Evolutionary conservation across 30 jellyfish, hydroid and myxozoan species (phyloP), one percentile per base, ranked within the genome.

Genomic region (Calvadosia cruxmelitensis): DNA sequence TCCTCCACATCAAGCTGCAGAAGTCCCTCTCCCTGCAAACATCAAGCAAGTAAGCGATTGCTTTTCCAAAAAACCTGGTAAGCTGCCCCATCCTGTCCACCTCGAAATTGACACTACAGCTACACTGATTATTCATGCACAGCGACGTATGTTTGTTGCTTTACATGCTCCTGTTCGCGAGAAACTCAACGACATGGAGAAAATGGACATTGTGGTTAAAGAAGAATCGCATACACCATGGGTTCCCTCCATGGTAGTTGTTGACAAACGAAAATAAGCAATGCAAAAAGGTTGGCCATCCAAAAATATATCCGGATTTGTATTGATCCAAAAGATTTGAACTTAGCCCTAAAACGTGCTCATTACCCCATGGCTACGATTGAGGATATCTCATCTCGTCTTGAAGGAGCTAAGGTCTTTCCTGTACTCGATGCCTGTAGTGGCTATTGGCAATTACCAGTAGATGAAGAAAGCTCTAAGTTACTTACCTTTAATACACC

Each of bases 241-340:
- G 80, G 80, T 70, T 48, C 50, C 76, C 52, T 70, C 82, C 65
- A 71, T 51, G 82, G 64, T 71, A 29, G 82, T 51, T 28, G 82
- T 71, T 30, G 78, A 71, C 82, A 71, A 71, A 53, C 77, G 78
- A 2, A 51, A 53, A 50, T 75, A 71, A 49, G 53, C 75, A 51
- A 53, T 28, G 29, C 75, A 68, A 3, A 63, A 51, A 50, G 33
- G 76, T 63, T 65, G 63, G 51, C 82, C 82, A 57, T 50, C 82
- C 48, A 71, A 52, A 65, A 68, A 71, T 63, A 53, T 31, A 71
- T 53, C 15, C 76, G 82, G 76, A 29, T 71, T 63, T 71, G 82
- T 53, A 71, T 71, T 50, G 82, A 71, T 71, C 74, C 65, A 65
- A 65, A 31, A 29, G 65, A 65, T 49, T 33, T n/a, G 53, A n/a